Evolutionary conservation across 37 sponge, comb jelly and placozoan species (phyloP), one percentile per base, ranked within the genome.

Genomic region (Geodia barretti): DNA sequence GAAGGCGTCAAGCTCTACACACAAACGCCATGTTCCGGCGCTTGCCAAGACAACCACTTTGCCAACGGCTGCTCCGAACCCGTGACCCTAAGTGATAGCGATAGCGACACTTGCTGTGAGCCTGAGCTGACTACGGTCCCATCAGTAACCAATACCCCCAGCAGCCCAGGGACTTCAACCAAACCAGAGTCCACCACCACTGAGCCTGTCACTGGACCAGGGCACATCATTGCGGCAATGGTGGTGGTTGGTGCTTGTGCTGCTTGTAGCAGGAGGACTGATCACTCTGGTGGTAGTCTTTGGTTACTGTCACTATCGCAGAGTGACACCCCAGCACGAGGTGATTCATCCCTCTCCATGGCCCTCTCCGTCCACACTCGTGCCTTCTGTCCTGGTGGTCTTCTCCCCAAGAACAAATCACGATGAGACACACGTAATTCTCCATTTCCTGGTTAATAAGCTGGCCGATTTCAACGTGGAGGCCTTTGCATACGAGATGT

Each of bases 311-410:
- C n/a, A n/a, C n/a, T n/a, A n/a, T n/a, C n/a, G n/a, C n/a, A n/a
- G n/a, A n/a, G n/a, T n/a, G n/a, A n/a, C n/a, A n/a, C n/a, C n/a
- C n/a, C n/a, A n/a, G n/a, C n/a, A n/a, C n/a, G n/a, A n/a, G n/a
- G n/a, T n/a, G n/a, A n/a, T n/a, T n/a, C n/a, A n/a, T n/a, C n/a
- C n/a, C n/a, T n/a, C n/a, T 47, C 14, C 54, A 47, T 7, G 14
- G 54, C 54, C 54, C 14, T 14, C 63, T 38, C 32, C 28, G 41
- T 17, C 60, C 25, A 47, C 1, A 14, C 9, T 3, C 9, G 36
- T n/a, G 14, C 38, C 24, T n/a, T 41, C 62, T 33, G 67, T 78
- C 1, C 25, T 78, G 36, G 67, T 78, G 2, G 34, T 78, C 24
- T 78, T 62, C 43, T 78, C 39, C 25, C 42, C 41, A 7, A 38